phyloP scores from a whole-genome alignment of 2,888 invertebrate species.

The Itoplectis maculator region DNA sequence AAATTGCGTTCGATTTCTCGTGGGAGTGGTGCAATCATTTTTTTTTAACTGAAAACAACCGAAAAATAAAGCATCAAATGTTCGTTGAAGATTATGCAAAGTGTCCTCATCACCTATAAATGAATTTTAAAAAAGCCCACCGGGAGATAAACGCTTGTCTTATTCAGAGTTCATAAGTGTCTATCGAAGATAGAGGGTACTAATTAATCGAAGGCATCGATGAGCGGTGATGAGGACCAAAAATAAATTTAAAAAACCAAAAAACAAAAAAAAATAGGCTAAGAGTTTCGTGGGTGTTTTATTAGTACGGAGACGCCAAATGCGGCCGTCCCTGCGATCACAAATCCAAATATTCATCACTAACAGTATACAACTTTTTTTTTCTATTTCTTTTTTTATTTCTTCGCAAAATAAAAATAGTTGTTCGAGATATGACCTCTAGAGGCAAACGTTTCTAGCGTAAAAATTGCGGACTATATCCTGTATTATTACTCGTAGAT shows the following conservation, averaged over 20 bases:
- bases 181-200: conserved; percentile 20
- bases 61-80: too few species aligned
- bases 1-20: neutral
- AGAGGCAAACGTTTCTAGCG: conserved; percentile 42
- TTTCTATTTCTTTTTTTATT: conserved; percentile 20
- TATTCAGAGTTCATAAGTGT: conserved; percentile 29
- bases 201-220: conserved; percentile 23
- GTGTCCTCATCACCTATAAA: neutral
- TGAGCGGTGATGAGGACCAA: conserved; percentile 60
- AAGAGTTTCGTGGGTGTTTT: conserved; percentile 32
- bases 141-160: neutral
- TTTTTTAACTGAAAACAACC: too few species aligned
- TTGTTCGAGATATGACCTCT: conserved; percentile 25
- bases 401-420: neutral
- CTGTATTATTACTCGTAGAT: conserved; percentile 50
- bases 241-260: too few species aligned
- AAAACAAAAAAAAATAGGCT: conserved; percentile 49
- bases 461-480: conserved; percentile 24
- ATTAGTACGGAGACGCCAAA: conserved; percentile 14
- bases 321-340: conserved; percentile 18
- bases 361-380: neutral
- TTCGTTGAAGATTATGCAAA: neutral
- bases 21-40: neutral
- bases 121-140: neutral
- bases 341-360: conserved; percentile 2